A percentile compares a stretch with the other conserved stretches of the same genome.
Conservation (phyloP, 2,888 invertebrate species). For the Ichneumon xanthorius region DNA sequence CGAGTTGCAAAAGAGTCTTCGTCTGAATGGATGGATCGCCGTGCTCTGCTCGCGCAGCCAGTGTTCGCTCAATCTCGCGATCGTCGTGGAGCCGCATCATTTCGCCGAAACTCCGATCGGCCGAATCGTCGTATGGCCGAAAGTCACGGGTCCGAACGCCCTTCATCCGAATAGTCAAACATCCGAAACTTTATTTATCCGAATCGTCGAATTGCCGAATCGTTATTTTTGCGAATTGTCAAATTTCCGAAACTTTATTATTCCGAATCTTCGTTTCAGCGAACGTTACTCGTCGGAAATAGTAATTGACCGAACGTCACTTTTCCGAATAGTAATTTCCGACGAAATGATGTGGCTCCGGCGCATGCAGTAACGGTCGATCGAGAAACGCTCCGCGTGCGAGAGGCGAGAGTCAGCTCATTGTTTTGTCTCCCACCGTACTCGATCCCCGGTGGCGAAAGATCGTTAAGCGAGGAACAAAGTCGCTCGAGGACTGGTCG, state of each 20-base stretch:
- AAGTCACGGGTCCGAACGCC: too few relatives aligned
- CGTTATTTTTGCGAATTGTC: too few relatives aligned
- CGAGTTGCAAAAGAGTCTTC: slow-evolving; percentile 64
- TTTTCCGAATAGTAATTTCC: too few relatives aligned
- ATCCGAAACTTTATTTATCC: too few relatives aligned
- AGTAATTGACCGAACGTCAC: too few relatives aligned
- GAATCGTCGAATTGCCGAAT: too few relatives aligned
- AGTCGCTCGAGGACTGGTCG: slow-evolving; percentile 25
- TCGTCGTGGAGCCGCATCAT: not conserved
- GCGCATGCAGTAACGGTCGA: slow-evolving; percentile 29
- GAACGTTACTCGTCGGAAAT: too few relatives aligned
- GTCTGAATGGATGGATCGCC: slow-evolving; percentile 48
- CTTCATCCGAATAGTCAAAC: too few relatives aligned
- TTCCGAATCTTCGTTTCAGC: too few relatives aligned
- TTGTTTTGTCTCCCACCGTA: slow-evolving; percentile 45
- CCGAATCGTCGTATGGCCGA: too few relatives aligned
- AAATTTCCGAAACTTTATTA: too few relatives aligned
- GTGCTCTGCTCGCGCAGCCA: slow-evolving; percentile 16
- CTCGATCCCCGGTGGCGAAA: slow-evolving; percentile 16
- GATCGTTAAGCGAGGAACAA: slow-evolving; percentile 38
- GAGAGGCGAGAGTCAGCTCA: slow-evolving; percentile 2
- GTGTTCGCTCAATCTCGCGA: slow-evolving; percentile 40
- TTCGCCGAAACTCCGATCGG: too few relatives aligned
- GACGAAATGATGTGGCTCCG: not conserved
- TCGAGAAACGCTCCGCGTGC: slow-evolving; percentile 14